These are phyloP conservation scores for Pherbina coryleti DNA, from an alignment of 2,888 invertebrate genomes.

Conservation along the genomic window DNA sequence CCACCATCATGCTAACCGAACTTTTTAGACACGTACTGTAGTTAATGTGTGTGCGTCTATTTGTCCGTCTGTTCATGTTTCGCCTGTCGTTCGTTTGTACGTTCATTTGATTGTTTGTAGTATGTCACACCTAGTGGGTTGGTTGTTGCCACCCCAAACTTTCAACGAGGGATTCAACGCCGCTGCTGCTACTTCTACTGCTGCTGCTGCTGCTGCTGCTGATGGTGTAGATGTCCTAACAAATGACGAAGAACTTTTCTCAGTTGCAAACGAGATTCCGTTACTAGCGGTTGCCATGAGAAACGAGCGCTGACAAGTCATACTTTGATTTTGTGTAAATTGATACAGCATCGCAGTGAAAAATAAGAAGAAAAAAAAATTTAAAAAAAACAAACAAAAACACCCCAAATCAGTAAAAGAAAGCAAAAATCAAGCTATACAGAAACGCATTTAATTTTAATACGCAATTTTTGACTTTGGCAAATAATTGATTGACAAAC, in stretches of 20 bases:
- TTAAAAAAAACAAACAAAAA: background rate
- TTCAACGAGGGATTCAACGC: background rate
- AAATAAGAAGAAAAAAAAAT: background rate
- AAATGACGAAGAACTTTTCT: constrained; percentile 35
- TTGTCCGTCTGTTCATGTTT: background rate
- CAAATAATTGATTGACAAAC: background rate
- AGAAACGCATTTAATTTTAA: background rate
- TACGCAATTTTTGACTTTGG: background rate
- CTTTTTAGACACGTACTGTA: background rate
- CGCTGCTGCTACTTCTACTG: background rate
- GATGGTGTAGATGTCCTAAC: constrained; percentile 27
- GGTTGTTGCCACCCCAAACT: background rate
- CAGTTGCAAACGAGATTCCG: constrained; percentile 42
- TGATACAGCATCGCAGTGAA: background rate
- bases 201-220: constrained; percentile 1
- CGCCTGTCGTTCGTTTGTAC: background rate
- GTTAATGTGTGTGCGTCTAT: background rate
- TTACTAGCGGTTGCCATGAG: constrained; percentile 27
- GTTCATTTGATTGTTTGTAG: background rate
- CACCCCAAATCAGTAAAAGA: background rate
- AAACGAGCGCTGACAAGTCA: constrained; percentile 9
- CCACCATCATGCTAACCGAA: background rate
- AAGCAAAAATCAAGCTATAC: background rate
- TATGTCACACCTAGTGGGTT: background rate
- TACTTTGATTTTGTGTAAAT: background rate